Percentiles rank a stretch among this genome's conserved stretches.
Conservation (phyloP, 2,113 vertebrate genomes). For the Ascaphus truei region DNA sequence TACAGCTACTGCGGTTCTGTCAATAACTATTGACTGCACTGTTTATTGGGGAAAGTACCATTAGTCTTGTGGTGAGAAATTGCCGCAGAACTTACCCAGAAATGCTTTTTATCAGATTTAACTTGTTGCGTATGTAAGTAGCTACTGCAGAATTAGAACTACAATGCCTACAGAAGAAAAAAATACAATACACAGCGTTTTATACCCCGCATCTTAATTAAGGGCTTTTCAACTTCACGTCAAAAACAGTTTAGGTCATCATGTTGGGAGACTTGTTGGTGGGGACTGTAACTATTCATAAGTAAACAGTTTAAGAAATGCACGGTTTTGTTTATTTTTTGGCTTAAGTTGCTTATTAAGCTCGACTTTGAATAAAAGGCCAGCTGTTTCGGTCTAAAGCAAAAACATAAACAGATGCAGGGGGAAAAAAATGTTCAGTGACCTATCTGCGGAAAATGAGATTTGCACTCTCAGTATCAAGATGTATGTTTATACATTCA, state of each 20-base stretch:
- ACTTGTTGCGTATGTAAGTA: neutral
- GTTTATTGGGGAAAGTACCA: too few relatives aligned
- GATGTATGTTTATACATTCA: neutral
- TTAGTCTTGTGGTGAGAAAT: neutral
- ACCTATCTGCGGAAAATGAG: too few relatives aligned
- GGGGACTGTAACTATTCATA: neutral
- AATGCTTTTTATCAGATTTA: neutral
- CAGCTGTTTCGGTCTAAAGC: neutral
- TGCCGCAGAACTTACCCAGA: neutral
- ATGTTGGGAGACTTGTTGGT: neutral
- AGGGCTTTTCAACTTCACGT: too few relatives aligned
- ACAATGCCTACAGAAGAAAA: neutral
- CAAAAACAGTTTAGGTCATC: too few relatives aligned
- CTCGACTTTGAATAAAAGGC: neutral
- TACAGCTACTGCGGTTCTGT: too few relatives aligned
- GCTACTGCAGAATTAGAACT: neutral
- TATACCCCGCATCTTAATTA: neutral
- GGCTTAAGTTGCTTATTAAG: neutral
- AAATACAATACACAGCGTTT: neutral
- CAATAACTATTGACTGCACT: too few relatives aligned
- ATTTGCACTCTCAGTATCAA: neutral
- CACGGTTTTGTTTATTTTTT: constrained; percentile 6
- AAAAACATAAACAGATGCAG: neutral
- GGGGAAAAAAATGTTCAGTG: neutral
- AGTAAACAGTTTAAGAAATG: constrained; percentile 8